Conservation (phyloP, 2,797 vertebrate genomes). For the Miichthys miiuy region DNA sequence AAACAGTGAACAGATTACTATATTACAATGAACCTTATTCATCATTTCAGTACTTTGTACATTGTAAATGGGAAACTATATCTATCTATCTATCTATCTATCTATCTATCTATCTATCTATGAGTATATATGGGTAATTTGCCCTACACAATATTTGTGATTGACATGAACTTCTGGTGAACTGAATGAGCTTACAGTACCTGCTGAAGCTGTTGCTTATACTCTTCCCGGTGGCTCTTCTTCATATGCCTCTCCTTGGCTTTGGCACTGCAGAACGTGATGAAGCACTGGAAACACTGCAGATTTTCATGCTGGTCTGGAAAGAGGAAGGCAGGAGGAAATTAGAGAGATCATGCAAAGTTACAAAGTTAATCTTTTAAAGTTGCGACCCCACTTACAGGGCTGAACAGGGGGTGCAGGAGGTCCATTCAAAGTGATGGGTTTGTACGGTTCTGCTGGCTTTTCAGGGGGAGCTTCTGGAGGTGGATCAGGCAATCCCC, state of each 20-base stretch:
- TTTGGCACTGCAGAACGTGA: slow-evolving; percentile 90
- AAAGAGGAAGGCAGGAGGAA: background rate
- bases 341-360: background rate
- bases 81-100: too few relatives aligned
- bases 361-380: background rate
- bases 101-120: too few relatives aligned
- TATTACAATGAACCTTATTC: background rate
- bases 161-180: background rate
- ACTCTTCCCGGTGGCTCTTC: slow-evolving; percentile 89
- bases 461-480: slow-evolving; percentile 74
- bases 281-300: slow-evolving; percentile 91
- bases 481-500: slow-evolving; percentile 76
- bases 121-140: too few relatives aligned
- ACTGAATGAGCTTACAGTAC: slow-evolving; percentile 45
- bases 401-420: slow-evolving; percentile 75
- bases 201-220: slow-evolving; percentile 89
- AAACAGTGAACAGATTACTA: too few relatives aligned
- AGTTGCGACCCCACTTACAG: slow-evolving; percentile 73
- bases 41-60: background rate
- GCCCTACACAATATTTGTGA: background rate
- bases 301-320: slow-evolving; percentile 89
- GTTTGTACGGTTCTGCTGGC: slow-evolving; percentile 72
- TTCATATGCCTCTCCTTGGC: slow-evolving; percentile 92
- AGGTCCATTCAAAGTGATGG: slow-evolving; percentile 75
- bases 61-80: background rate